Percentiles rank a stretch among this genome's conserved stretches.
Evolutionary conservation across 1,140 invertebrate species (phyloP).

Genomic region (Belonocnema kinseyi): DNA sequence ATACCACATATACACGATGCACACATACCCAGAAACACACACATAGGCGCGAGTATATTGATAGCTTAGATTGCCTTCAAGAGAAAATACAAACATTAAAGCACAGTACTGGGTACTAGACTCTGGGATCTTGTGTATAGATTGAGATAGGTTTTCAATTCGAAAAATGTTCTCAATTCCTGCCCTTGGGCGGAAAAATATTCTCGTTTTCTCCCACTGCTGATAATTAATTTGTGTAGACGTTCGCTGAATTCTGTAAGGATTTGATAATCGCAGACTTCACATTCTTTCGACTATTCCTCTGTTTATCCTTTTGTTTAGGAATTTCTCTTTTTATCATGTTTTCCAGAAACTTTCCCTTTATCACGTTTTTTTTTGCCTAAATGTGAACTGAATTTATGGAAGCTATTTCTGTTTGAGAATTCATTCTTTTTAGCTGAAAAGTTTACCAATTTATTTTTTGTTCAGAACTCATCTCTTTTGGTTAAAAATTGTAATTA

Average conservation of each 20-base stretch:
- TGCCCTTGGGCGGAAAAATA: not conserved
- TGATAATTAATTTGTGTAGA: not conserved
- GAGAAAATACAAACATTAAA: slow-evolving; percentile 17
- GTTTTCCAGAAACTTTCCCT: too few species aligned
- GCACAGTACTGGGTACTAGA: not conserved
- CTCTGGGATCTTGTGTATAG: not conserved
- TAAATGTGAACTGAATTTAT: too few species aligned
- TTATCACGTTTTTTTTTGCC: too few species aligned
- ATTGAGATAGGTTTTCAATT: not conserved
- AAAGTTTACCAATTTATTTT: too few species aligned
- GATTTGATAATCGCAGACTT: not conserved
- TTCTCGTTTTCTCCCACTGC: not conserved
- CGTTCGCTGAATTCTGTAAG: slow-evolving; percentile 35
- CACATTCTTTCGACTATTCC: too few species aligned
- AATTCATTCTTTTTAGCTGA: too few species aligned
- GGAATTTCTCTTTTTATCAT: too few species aligned
- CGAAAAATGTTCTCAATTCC: too few species aligned
- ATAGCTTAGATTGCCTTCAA: slow-evolving; percentile 15
- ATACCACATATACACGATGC: not conserved
- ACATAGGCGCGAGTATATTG: not conserved
- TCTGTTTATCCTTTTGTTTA: too few species aligned
- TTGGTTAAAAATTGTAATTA: too few species aligned
- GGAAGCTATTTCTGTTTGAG: too few species aligned
- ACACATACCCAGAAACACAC: not conserved
- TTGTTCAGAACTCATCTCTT: too few species aligned